phyloP scores from a whole-genome alignment of 2,797 vertebrate species.

The Trematomus bernacchii region DNA sequence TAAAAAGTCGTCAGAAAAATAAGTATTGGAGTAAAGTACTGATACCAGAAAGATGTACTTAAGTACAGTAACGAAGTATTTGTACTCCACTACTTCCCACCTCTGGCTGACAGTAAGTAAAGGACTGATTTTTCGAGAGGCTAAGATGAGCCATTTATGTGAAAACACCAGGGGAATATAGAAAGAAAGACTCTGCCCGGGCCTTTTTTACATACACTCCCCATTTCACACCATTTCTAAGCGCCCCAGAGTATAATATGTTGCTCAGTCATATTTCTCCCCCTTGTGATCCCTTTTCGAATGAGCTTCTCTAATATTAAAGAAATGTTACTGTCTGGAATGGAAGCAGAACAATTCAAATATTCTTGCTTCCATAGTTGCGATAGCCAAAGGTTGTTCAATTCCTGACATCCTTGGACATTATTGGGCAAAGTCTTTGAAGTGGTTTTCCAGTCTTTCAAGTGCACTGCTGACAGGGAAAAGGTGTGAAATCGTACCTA shows the following conservation, averaged over 20 bases:
- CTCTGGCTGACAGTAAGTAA: slow-evolving; percentile 36
- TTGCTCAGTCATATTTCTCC: background rate
- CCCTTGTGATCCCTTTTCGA: slow-evolving; percentile 4
- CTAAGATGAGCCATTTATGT: background rate
- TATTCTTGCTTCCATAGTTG: slow-evolving; percentile 8
- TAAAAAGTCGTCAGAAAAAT: too few relatives aligned
- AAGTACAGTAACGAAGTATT: too few relatives aligned
- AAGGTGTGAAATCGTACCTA: slow-evolving; percentile 1
- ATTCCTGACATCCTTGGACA: background rate
- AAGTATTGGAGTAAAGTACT: too few relatives aligned
- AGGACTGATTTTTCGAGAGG: slow-evolving; percentile 24
- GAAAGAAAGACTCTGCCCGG: background rate
- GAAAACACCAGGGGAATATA: slow-evolving; percentile 4
- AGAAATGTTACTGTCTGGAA: slow-evolving; percentile 9
- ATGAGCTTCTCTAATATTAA: slow-evolving; percentile 2
- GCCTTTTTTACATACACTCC: slow-evolving; percentile 20
- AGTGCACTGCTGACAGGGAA: background rate
- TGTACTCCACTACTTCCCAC: too few relatives aligned
- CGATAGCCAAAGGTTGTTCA: slow-evolving; percentile 5
- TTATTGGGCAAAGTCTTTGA: slow-evolving; percentile 8
- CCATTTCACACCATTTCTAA: slow-evolving; percentile 4
- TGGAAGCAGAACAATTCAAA: background rate
- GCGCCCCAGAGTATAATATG: slow-evolving; percentile 8
- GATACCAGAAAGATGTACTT: too few relatives aligned
- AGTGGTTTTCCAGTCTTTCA: slow-evolving; percentile 6